Evolutionary conservation across 2,888 invertebrate genomes (phyloP).

Genomic region (Dolichomitus sp.): DNA sequence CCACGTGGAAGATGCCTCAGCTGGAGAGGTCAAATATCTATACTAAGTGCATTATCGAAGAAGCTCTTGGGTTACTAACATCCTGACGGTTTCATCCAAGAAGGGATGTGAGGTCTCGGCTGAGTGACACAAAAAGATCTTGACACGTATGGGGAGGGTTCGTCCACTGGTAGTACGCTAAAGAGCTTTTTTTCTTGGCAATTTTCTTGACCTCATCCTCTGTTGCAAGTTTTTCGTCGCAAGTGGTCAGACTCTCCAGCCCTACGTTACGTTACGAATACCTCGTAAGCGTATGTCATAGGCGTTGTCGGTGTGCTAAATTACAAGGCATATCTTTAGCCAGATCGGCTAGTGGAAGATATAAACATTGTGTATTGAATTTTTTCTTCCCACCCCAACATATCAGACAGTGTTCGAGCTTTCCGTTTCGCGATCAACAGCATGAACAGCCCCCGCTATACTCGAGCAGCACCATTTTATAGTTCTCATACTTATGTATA

Average conservation of each 20-base stretch:
- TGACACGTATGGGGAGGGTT: background rate
- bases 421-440: background rate
- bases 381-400: background rate
- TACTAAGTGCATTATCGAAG: constrained; percentile 45
- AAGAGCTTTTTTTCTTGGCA: background rate
- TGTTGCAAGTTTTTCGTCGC: background rate
- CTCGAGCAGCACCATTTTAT: background rate
- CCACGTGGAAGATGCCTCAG: constrained; percentile 7
- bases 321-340: too few relatives aligned
- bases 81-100: constrained; percentile 3
- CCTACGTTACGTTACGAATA: background rate
- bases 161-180: background rate
- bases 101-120: background rate
- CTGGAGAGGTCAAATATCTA: constrained; percentile 18
- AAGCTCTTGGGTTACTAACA: constrained; percentile 39
- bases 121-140: constrained; percentile 18
- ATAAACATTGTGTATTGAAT: background rate
- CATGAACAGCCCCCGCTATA: background rate
- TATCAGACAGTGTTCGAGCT: background rate
- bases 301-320: too few relatives aligned
- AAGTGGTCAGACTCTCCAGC: background rate
- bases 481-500: background rate
- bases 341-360: too few relatives aligned
- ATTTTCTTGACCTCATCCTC: background rate
- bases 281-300: too few relatives aligned